Conservation (phyloP, 1,140 invertebrate genomes). For the Procambarus clarkii region DNA sequence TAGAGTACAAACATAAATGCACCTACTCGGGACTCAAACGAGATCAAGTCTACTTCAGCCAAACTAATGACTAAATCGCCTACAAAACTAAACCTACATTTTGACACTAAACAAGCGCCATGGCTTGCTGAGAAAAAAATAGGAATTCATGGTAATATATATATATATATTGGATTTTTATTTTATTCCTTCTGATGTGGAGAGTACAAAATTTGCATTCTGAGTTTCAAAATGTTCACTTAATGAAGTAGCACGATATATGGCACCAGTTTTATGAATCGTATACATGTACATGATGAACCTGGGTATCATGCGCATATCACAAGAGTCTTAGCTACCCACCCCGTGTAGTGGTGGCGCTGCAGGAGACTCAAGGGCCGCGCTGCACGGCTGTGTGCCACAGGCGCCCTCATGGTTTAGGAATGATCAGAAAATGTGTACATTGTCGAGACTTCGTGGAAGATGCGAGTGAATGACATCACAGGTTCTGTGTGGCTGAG, state of each 20-base stretch:
- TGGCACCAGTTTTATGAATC: slow-evolving; percentile 49
- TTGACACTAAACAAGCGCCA: slow-evolving; percentile 10
- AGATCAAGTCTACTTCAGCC: slow-evolving; percentile 45
- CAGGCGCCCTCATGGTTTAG: background rate
- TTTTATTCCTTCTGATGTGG: background rate
- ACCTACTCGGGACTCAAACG: slow-evolving; percentile 36
- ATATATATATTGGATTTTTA: background rate
- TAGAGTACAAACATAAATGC: slow-evolving; percentile 60
- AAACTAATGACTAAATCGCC: slow-evolving; percentile 18
- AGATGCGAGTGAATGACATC: background rate
- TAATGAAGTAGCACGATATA: slow-evolving; percentile 36
- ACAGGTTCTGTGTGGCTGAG: slow-evolving; percentile 45
- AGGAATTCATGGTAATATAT: slow-evolving; percentile 33
- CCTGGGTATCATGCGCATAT: slow-evolving; percentile 9
- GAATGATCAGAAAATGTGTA: background rate
- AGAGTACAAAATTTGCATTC: slow-evolving; percentile 19
- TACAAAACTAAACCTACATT: slow-evolving; percentile 51
- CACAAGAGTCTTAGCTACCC: slow-evolving; percentile 26
- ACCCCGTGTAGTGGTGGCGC: background rate
- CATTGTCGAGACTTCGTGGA: background rate
- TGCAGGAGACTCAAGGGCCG: background rate
- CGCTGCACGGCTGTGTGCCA: background rate
- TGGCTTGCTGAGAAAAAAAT: slow-evolving; percentile 24
- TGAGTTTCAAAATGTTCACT: slow-evolving; percentile 26
- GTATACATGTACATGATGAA: slow-evolving; percentile 52